Evolutionary conservation across 2,888 invertebrate genomes (phyloP).

Genomic region (Amphipyra berbera): DNA sequence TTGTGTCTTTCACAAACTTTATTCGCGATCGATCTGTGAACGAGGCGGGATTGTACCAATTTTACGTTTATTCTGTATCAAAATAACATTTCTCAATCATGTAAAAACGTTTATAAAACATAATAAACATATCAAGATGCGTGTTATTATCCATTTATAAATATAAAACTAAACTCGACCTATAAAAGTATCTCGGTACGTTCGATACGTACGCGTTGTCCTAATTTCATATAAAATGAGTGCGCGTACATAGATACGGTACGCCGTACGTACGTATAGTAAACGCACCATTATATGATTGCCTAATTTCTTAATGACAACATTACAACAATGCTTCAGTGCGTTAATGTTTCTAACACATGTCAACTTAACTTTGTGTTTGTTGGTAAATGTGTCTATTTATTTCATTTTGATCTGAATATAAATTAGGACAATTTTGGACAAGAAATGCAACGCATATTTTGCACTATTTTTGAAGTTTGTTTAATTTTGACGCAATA

Average conservation of each 20-base stretch:
- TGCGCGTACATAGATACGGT: conserved; percentile 63
- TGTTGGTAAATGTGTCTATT: conserved; percentile 35
- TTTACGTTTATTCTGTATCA: conserved; percentile 43
- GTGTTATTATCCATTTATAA: conserved; percentile 73
- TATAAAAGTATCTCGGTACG: conserved; percentile 68
- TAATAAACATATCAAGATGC: conserved; percentile 67
- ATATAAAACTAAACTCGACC: conserved; percentile 73
- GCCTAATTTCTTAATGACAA: conserved; percentile 57
- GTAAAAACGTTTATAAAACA: conserved; percentile 63
- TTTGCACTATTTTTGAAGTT: too few species aligned
- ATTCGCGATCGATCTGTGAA: conserved; percentile 10
- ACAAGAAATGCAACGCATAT: not conserved
- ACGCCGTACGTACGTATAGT: conserved; percentile 35
- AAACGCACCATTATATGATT: conserved; percentile 53
- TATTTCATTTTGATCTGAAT: conserved; percentile 32
- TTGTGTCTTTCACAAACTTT: conserved; percentile 22
- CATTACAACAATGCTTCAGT: conserved; percentile 49
- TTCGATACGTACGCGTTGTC: conserved; percentile 66
- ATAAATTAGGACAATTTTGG: not conserved
- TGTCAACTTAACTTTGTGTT: conserved; percentile 37
- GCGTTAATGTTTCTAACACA: conserved; percentile 43
- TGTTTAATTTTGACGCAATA: too few species aligned
- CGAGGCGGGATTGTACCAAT: conserved; percentile 26
- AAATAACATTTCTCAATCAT: conserved; percentile 61
- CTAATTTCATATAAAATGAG: conserved; percentile 72